phyloP scores from a whole-genome alignment of 2,888 invertebrate genomes.

The Griposia aprilina region DNA sequence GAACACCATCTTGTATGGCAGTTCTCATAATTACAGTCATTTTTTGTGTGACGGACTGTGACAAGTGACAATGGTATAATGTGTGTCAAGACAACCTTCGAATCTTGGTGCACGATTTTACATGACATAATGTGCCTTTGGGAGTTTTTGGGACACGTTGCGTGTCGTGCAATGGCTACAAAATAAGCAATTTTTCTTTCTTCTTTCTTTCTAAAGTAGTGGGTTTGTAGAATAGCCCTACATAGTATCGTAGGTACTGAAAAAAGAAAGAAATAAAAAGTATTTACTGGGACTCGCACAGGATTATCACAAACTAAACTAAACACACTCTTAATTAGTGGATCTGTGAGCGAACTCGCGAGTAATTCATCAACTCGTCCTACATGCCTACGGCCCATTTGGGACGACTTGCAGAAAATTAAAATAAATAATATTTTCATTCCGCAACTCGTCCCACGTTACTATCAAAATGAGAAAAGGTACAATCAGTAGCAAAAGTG shows the following conservation, averaged over 20 bases:
- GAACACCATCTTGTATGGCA: slow-evolving; percentile 6
- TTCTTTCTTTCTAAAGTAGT: not conserved
- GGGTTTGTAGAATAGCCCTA: not conserved
- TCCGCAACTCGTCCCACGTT: too few relatives aligned
- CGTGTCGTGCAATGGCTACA: not conserved
- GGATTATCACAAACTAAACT: too few relatives aligned
- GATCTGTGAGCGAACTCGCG: too few relatives aligned
- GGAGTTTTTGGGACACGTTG: not conserved
- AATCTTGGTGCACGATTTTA: not conserved
- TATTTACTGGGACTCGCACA: too few relatives aligned
- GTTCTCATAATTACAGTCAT: slow-evolving; percentile 14
- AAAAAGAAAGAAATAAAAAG: too few relatives aligned
- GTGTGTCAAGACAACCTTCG: not conserved
- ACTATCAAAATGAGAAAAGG: too few relatives aligned
- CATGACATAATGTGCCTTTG: not conserved
- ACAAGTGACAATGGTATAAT: slow-evolving; percentile 17
- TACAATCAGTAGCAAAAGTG: too few relatives aligned
- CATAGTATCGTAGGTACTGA: not conserved
- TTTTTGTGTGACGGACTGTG: slow-evolving; percentile 15
- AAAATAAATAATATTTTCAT: too few relatives aligned
- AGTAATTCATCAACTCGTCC: too few relatives aligned
- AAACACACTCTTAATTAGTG: too few relatives aligned
- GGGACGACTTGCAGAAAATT: too few relatives aligned
- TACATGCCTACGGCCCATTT: too few relatives aligned
- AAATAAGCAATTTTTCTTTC: not conserved